Evolutionary conservation across 2,797 vertebrate species (phyloP), one percentile per base, ranked within the genome.

Genomic region (Adrianichthys oophorus): DNA sequence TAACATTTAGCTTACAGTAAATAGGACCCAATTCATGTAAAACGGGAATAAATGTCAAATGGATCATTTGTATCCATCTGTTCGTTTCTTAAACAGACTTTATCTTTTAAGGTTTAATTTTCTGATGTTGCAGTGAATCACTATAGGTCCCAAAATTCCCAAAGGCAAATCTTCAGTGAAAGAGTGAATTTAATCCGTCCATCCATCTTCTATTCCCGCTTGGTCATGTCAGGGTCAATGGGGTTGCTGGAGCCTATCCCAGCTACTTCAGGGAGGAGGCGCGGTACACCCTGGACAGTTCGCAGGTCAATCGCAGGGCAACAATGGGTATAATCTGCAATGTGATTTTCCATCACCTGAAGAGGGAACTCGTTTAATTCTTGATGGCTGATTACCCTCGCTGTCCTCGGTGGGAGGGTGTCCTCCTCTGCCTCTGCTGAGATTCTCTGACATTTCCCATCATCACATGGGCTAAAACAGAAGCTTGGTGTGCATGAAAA

Each of bases 381-480:
- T 67, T 74, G 62, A 59, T 72, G 12, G 45, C 45, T n/a, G 48
- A 45, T 79, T 74, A 82, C 72, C 74, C 52, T 66, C 48, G 41
- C 68, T 59, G 70, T 49, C 46, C 51, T 68, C 45, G 41, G 70
- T 43, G 64, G 71, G 73, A 67, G 32, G 46, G 68, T 83, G 18
- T 85, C 70, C 19, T 26, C 67, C 64, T 69, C 65, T 37, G 43
- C 56, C 52, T 58, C 66, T 53, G 49, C 52, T 54, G 49, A 72
- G 68, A 68, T 59, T 52, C 57, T 59, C 72, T 66, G 67, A 77
- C 71, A 60, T 65, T 81, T 80, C 78, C 76, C 68, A 70, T 85
- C 80, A 82, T 78, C 82, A 70, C 68, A 60, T 21, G 54, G 62
- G 70, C 60, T 79, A 59, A 85, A 84, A 85, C 77, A 87, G 82